These are phyloP conservation scores for Hypomecis punctinalis DNA, from an alignment of 2,888 invertebrate species.

Conservation along the genomic window DNA sequence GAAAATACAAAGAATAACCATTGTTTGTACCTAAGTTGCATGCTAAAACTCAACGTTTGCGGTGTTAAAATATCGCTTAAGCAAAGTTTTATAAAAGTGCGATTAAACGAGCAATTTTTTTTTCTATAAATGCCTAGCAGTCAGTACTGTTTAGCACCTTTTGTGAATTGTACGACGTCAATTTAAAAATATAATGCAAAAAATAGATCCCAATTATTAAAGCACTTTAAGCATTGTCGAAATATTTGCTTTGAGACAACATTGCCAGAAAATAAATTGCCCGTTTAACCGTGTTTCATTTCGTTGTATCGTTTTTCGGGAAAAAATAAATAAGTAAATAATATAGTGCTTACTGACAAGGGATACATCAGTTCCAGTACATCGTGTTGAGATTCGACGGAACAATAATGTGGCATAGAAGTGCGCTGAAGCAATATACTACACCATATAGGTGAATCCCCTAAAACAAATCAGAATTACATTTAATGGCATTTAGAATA, in stretches of 20 bases:
- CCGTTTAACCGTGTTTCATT: neutral
- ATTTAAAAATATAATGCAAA: too few species aligned
- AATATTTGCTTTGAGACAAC: neutral
- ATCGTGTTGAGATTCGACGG: conserved; percentile 44
- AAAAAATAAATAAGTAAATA: neutral
- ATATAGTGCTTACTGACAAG: conserved; percentile 20
- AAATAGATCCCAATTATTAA: too few species aligned
- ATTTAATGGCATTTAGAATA: conserved; percentile 14
- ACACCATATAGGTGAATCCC: conserved; percentile 45
- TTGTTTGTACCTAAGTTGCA: too few species aligned
- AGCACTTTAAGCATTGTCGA: neutral
- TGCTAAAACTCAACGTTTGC: too few species aligned
- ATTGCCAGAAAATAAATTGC: neutral
- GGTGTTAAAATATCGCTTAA: too few species aligned
- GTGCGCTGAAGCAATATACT: conserved; percentile 38
- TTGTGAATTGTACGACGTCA: too few species aligned
- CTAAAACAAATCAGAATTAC: conserved; percentile 45
- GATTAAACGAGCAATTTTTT: neutral
- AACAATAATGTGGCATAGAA: conserved; percentile 33
- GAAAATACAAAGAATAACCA: too few species aligned
- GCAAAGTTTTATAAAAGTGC: neutral
- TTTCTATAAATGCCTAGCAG: neutral
- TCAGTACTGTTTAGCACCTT: neutral
- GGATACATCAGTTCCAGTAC: conserved; percentile 37
- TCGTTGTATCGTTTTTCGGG: neutral